These are phyloP conservation scores for Porites lobata DNA, from an alignment of 92 coral and sea anemone genomes.

Conservation along the genomic window DNA sequence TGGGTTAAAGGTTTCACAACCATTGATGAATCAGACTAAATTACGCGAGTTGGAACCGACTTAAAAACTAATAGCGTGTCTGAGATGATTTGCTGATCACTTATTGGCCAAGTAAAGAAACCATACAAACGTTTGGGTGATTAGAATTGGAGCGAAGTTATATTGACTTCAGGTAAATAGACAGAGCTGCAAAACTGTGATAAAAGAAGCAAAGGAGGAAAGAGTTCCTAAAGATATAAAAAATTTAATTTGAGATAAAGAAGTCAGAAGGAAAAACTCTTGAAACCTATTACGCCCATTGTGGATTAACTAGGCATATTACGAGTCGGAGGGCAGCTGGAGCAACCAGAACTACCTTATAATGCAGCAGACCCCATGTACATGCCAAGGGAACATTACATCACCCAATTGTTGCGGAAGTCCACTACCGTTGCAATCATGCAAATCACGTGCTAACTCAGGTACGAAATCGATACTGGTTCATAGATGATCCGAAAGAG, in stretches of 20 bases:
- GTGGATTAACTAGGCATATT: constrained; percentile 33
- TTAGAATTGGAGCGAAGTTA: not conserved
- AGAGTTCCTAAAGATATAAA: constrained; percentile 35
- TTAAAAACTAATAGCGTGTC: constrained; percentile 39
- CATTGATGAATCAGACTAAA: constrained; percentile 19
- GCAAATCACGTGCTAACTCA: too few relatives aligned
- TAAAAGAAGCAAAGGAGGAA: constrained; percentile 41
- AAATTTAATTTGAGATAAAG: constrained; percentile 9
- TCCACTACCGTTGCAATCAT: constrained; percentile 33
- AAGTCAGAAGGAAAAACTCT: constrained; percentile 35
- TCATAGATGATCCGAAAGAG: too few relatives aligned
- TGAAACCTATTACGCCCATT: constrained; percentile 45
- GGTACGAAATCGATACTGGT: too few relatives aligned
- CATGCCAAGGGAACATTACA: constrained; percentile 45
- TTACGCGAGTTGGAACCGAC: constrained; percentile 39
- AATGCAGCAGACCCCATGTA: constrained; percentile 28
- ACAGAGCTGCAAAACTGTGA: constrained; percentile 23
- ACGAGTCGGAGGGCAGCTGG: constrained; percentile 42
- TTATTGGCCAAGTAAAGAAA: constrained; percentile 26
- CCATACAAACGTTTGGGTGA: too few relatives aligned
- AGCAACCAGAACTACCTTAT: constrained; percentile 37
- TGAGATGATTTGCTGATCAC: not conserved
- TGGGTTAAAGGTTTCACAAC: not conserved
- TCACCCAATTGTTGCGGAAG: constrained; percentile 52
- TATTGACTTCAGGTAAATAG: constrained; percentile 32